A percentile compares a stretch with the other conserved stretches of the same genome.
Evolutionary conservation across 1,140 invertebrate genomes (phyloP).

Genomic region (Eulimnadia texana): DNA sequence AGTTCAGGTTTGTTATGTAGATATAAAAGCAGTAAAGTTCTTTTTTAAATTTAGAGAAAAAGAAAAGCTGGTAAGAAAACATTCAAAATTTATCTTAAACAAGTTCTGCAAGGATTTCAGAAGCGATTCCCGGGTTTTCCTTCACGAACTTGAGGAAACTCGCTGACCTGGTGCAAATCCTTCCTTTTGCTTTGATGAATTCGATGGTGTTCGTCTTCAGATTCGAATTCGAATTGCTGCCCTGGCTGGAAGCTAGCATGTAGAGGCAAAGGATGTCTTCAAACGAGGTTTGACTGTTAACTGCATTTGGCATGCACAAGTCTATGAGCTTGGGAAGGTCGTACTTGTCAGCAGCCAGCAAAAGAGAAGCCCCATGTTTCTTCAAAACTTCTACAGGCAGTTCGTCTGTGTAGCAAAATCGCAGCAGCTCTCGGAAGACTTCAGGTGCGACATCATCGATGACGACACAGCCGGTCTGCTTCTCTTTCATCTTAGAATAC

Average conservation of each 20-base stretch:
- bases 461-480: not conserved
- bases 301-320: not conserved
- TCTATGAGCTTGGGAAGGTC: not conserved
- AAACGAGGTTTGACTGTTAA: not conserved
- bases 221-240: not conserved
- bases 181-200: not conserved
- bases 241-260: not conserved
- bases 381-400: not conserved
- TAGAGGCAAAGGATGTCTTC: not conserved
- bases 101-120: no score
- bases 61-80: no score
- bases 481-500: not conserved
- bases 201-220: not conserved
- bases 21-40: no score
- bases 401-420: not conserved
- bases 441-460: not conserved
- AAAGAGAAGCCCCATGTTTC: not conserved
- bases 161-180: not conserved
- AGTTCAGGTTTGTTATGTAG: no score
- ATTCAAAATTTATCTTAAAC: no score
- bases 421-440: not conserved
- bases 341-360: not conserved
- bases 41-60: no score
- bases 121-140: no score
- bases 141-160: no score